Evolutionary conservation across 2,888 invertebrate species (phyloP).

Genomic region (Pristionchus mayeri): DNA sequence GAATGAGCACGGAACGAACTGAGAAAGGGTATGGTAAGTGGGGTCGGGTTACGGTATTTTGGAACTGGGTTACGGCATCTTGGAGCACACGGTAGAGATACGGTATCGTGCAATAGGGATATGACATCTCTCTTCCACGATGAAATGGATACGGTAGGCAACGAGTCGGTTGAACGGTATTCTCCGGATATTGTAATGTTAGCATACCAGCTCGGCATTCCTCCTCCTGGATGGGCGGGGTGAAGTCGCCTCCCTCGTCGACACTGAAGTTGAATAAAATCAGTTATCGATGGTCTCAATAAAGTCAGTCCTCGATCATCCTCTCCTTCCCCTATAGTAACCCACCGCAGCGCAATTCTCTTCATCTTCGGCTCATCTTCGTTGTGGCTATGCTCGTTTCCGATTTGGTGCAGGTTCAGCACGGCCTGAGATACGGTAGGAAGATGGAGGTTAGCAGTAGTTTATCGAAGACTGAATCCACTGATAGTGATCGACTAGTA

Average conservation of each 20-base stretch:
- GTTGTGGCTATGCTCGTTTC: background rate
- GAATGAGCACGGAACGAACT: slow-evolving; percentile 28
- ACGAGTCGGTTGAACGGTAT: background rate
- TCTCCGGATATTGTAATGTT: no score
- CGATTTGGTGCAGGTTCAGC: background rate
- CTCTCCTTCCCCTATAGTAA: background rate
- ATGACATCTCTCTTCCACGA: background rate
- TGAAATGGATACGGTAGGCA: background rate
- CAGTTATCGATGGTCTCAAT: background rate
- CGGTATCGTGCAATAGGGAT: background rate
- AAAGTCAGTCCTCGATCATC: background rate
- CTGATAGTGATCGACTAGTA: no score
- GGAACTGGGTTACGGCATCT: background rate
- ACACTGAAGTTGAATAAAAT: background rate
- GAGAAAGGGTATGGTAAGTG: background rate
- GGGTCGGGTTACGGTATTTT: background rate
- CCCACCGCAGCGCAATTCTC: slow-evolving; percentile 14
- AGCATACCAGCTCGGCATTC: background rate
- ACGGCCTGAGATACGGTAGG: slow-evolving; percentile 24
- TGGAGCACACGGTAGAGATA: background rate
- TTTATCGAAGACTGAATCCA: no score
- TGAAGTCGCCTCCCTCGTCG: slow-evolving; percentile 24
- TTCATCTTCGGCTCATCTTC: slow-evolving; percentile 23
- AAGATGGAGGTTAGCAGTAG: no score
- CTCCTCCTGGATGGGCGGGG: slow-evolving; percentile 3